Evolutionary conservation across 2,113 vertebrate genomes (phyloP).

Genomic region (Meleagris gallopavo): DNA sequence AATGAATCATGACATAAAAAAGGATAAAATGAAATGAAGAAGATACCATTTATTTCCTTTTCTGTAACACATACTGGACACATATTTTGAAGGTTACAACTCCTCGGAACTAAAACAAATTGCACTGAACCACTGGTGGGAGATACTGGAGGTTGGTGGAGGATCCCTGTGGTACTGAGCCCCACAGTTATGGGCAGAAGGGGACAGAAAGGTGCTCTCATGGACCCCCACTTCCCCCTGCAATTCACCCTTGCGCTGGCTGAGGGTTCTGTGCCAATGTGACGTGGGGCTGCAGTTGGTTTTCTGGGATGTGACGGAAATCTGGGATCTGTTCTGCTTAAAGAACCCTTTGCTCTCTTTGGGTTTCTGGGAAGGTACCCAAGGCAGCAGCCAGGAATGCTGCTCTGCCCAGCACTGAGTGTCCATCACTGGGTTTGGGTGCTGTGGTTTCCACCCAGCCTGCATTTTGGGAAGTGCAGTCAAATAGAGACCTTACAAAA

Average conservation of each 20-base stretch:
- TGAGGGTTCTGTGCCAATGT: accelerated
- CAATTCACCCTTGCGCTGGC: accelerated
- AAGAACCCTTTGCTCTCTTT: neutral
- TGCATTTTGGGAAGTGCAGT: neutral
- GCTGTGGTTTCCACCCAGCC: neutral
- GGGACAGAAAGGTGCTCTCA: neutral
- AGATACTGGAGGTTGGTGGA: neutral
- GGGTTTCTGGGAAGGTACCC: neutral
- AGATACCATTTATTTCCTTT: constrained; percentile 56
- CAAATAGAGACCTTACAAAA: neutral
- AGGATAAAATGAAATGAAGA: constrained; percentile 57
- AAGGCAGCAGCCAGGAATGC: no score
- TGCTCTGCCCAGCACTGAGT: accelerated
- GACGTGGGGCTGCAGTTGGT: accelerated
- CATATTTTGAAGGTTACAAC: constrained; percentile 57
- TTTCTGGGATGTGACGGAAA: neutral
- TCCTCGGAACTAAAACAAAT: neutral
- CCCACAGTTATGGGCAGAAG: neutral
- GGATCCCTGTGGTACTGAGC: neutral
- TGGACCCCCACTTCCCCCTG: accelerated
- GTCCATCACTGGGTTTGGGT: neutral
- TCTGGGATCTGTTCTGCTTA: neutral
- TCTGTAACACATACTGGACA: constrained; percentile 41
- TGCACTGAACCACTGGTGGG: neutral
- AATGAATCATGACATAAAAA: constrained; percentile 64